Evolutionary conservation across 2,113 vertebrate genomes (phyloP).

Genomic region (Saguinus imperator): DNA sequence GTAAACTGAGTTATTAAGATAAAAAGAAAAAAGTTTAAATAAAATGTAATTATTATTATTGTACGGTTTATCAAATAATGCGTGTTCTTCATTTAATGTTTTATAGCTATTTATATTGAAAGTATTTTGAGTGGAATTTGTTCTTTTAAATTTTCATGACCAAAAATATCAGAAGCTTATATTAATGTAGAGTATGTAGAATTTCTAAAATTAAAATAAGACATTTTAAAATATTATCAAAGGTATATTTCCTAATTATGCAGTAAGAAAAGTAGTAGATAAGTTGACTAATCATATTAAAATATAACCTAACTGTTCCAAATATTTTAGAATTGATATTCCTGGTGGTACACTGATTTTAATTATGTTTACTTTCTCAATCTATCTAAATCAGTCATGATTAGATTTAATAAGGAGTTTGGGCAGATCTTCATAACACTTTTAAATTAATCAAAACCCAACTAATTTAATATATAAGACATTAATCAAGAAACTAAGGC

Average conservation of each 20-base stretch:
- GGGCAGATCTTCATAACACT: constrained; percentile 77
- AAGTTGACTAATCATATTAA: constrained; percentile 74
- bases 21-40: background rate
- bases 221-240: constrained; percentile 50
- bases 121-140: background rate
- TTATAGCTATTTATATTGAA: background rate
- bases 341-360: constrained; percentile 69
- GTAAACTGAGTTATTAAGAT: background rate
- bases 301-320: constrained; percentile 68
- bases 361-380: constrained; percentile 81
- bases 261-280: constrained; percentile 3
- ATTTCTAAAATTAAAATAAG: constrained; percentile 26
- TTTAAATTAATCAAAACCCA: constrained; percentile 79
- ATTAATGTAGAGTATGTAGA: background rate
- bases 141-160: background rate
- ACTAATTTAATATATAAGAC: constrained; percentile 70
- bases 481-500: constrained; percentile 54
- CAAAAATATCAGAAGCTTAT: fast-evolving
- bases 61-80: background rate
- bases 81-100: background rate
- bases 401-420: constrained; percentile 82
- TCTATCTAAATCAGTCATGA: constrained; percentile 81
- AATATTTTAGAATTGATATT: constrained; percentile 66
- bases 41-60: background rate
- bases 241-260: constrained; percentile 56